Evolutionary conservation across 37 sponge, comb jelly and placozoan genomes (phyloP).

Genomic region (Crambe crambe): DNA sequence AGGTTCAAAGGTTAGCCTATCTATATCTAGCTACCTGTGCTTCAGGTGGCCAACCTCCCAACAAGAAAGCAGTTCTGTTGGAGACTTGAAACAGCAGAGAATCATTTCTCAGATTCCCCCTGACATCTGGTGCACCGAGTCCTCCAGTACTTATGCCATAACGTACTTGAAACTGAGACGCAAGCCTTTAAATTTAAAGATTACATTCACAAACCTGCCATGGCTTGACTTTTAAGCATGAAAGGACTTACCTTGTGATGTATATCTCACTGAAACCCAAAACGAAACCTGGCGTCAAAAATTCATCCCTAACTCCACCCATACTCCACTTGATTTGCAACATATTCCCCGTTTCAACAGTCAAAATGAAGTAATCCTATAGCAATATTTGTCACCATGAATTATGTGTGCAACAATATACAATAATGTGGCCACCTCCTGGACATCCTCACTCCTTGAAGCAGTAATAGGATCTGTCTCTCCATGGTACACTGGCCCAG

Average conservation of each 20-base stretch:
- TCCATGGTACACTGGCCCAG: conserved; percentile 34
- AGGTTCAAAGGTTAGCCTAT: too few species aligned
- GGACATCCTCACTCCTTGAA: background rate
- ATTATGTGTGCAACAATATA: background rate
- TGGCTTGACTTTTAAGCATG: too few species aligned
- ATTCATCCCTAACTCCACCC: background rate
- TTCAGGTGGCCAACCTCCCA: conserved; percentile 40
- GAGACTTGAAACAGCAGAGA: conserved; percentile 28
- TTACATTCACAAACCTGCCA: background rate
- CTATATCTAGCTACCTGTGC: too few species aligned
- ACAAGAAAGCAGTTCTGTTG: conserved; percentile 23
- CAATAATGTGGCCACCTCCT: background rate
- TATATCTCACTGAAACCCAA: background rate
- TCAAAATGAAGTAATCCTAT: conserved; percentile 25
- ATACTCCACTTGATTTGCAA: conserved; percentile 13
- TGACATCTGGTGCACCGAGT: background rate
- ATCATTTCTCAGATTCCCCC: background rate
- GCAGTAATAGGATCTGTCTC: background rate
- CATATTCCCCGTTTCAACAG: background rate
- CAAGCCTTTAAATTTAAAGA: conserved; percentile 36
- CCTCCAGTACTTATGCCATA: background rate
- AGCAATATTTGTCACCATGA: background rate
- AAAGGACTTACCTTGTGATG: conserved; percentile 14
- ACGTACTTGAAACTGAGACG: conserved; percentile 34
- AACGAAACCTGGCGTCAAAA: background rate